These are phyloP conservation scores for Acestrorhynchus altus DNA, from an alignment of 2,797 vertebrate species.

Conservation along the genomic window DNA sequence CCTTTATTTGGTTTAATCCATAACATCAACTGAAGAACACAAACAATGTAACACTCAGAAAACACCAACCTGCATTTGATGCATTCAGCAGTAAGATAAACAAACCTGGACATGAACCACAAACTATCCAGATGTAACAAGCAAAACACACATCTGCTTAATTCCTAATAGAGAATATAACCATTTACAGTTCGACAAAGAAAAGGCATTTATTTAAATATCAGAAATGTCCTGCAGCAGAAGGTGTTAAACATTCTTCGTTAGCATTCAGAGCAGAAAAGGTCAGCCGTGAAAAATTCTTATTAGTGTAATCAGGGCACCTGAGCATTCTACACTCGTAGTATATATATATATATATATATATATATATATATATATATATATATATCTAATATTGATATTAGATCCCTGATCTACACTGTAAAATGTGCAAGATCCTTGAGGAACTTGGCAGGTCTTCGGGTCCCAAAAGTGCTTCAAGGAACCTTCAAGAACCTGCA, in stretches of 20 bases:
- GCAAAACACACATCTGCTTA: not conserved
- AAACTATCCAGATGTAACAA: not conserved
- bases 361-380: not conserved
- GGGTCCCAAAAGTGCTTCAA: too few species aligned
- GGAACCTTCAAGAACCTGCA: too few species aligned
- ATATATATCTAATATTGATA: not conserved
- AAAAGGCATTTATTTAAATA: not conserved
- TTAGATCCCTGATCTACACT: too few species aligned
- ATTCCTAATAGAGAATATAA: not conserved
- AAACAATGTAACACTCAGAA: not conserved
- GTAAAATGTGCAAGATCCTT: too few species aligned
- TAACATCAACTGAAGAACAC: not conserved
- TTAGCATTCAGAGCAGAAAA: not conserved
- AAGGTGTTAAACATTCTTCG: not conserved
- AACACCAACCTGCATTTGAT: not conserved
- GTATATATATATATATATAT: not conserved
- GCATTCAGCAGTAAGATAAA: too few species aligned
- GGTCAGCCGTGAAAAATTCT: not conserved
- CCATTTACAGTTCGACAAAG: slow-evolving; percentile 1
- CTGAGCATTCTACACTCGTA: not conserved
- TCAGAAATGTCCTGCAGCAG: not conserved
- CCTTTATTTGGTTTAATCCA: slow-evolving; percentile 7
- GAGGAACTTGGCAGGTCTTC: too few species aligned
- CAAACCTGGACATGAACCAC: not conserved
- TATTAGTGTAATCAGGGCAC: not conserved